Evolutionary conservation across 1,140 invertebrate species (phyloP), one percentile per base, ranked within the genome.

Genomic region (Nixonia krombeini): DNA sequence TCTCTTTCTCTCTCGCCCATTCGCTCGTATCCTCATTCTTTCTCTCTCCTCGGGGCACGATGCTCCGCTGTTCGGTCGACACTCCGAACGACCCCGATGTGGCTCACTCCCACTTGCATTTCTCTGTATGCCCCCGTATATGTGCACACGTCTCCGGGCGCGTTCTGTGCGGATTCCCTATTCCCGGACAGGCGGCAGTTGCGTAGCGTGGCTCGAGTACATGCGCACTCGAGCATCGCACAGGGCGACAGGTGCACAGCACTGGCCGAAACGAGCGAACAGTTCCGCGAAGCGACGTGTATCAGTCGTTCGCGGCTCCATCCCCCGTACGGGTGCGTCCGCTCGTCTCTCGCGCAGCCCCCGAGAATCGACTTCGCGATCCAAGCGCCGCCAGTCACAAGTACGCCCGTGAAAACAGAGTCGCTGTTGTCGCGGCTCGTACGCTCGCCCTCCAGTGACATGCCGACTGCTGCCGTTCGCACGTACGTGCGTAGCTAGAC

Each of bases 231-330:
- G 33, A 18, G 10, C 25, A 15, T 42, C 41, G 52, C 35, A 62
- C 45, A 53, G 70, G 70, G 64, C 70, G 73, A 75, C 73, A 75
- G 73, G 73, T 73, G 73, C 73, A 61, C 64, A 65, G 68, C 67
- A 65, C 55, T 63, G 57, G 35, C 62, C 64, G 64, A 67, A 65
- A 64, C 40, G 42, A 52, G 51, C 64, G 58, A 58, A 67, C 51
- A 55, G 51, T 55, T 55, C 40, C 63, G 53, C 58, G 29, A 64
- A 61, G 58, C 52, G 55, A 50, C 45, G 55, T 31, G 26, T 57
- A 56, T 64, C 70, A 72, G 70, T 68, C 70, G 70, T 56, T 67
- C 70, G 70, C 70, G 64, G 59, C 70, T 72, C 59, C 46, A 59
- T 49, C 62, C 45, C 62, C 58, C 53, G 49, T 46, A 51, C 62